phyloP scores from a whole-genome alignment of 2,113 vertebrate species.

The Brachyistius frenatus region DNA sequence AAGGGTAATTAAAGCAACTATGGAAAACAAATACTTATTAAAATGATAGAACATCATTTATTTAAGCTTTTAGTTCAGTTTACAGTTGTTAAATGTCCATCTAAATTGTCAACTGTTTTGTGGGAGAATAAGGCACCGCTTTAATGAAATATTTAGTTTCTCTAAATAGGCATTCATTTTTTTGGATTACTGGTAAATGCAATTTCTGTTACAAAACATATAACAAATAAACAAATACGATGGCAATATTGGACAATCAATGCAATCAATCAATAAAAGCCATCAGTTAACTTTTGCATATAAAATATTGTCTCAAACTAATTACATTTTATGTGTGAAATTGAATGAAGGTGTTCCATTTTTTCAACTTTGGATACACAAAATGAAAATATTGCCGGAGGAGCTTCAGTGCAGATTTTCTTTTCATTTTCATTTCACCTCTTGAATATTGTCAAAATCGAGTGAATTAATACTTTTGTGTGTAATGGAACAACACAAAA shows the following conservation, averaged over 20 bases:
- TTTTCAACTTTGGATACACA: neutral
- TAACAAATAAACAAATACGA: neutral
- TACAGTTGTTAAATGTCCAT: neutral
- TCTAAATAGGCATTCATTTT: conserved; percentile 6
- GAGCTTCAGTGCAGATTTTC: neutral
- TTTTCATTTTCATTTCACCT: neutral
- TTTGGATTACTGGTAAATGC: neutral
- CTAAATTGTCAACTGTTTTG: neutral
- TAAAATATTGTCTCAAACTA: neutral
- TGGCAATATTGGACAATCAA: neutral
- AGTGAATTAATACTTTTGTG: neutral
- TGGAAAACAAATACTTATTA: conserved; percentile 29
- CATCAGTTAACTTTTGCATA: neutral
- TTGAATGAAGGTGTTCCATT: neutral
- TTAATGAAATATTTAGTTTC: neutral
- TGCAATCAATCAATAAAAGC: conserved; percentile 1
- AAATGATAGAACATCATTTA: conserved; percentile 7
- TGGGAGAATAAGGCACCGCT: neutral
- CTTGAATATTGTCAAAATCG: neutral
- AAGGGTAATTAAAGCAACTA: conserved; percentile 16
- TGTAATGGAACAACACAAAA: neutral
- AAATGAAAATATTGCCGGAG: neutral
- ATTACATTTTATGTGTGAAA: neutral
- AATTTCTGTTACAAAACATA: neutral
- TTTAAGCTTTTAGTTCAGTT: conserved; percentile 11